These are phyloP conservation scores for Vidua macroura DNA, from an alignment of 2,113 vertebrate species.

Conservation along the genomic window DNA sequence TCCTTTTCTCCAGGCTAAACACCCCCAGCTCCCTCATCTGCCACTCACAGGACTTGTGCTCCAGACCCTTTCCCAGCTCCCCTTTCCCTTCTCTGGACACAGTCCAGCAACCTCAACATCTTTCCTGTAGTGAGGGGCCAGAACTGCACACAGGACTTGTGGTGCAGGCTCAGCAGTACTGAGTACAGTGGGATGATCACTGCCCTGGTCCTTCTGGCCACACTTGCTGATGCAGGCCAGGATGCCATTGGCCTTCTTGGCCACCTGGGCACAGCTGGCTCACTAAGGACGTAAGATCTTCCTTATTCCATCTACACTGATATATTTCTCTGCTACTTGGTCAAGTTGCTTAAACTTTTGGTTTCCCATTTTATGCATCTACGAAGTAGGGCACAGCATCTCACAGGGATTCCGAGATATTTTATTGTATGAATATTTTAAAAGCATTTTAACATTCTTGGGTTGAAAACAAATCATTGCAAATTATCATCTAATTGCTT, in stretches of 20 bases:
- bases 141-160: neutral
- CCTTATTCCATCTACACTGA: neutral
- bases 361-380: neutral
- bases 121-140: rapidly evolving
- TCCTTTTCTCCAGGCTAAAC: neutral
- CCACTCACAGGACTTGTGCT: neutral
- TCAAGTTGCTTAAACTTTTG: neutral
- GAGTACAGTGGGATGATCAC: rapidly evolving
- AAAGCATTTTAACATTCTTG: neutral
- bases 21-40: neutral
- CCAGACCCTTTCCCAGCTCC: neutral
- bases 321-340: neutral
- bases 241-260: neutral
- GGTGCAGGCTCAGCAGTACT: neutral
- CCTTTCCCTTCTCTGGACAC: rapidly evolving
- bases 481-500: neutral
- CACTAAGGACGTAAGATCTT: neutral
- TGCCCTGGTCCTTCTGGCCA: neutral
- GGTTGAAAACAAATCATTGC: neutral
- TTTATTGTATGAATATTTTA: neutral
- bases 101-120: rapidly evolving
- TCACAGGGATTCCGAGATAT: neutral
- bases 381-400: neutral
- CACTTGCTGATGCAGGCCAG: neutral
- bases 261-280: neutral